These are phyloP conservation scores for Hyposmocoma kahamanoa DNA, from an alignment of 1,140 invertebrate genomes.

Conservation along the genomic window DNA sequence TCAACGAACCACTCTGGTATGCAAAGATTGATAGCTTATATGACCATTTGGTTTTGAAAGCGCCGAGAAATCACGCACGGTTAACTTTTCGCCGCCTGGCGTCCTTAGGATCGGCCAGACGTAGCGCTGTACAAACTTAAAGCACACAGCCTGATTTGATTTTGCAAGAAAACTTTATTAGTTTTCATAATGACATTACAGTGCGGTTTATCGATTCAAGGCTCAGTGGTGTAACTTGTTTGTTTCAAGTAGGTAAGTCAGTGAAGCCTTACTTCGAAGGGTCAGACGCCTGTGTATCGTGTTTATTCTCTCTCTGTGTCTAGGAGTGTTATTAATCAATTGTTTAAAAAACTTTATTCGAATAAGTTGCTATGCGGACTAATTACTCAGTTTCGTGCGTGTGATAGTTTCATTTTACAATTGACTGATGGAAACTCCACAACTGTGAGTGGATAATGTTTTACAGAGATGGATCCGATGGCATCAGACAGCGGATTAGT, in stretches of 20 bases:
- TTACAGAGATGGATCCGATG: slow-evolving; percentile 61
- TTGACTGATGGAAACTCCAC: no score
- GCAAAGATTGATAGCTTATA: slow-evolving; percentile 73
- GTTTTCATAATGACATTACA: slow-evolving; percentile 39
- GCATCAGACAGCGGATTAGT: slow-evolving; percentile 62
- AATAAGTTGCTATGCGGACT: slow-evolving; percentile 20
- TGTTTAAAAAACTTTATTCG: no score
- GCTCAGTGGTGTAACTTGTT: slow-evolving; percentile 29
- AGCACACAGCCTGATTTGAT: slow-evolving; percentile 11
- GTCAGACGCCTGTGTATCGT: slow-evolving; percentile 20
- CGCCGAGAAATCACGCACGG: slow-evolving; percentile 69
- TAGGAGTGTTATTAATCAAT: slow-evolving; percentile 24
- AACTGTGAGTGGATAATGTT: slow-evolving; percentile 38
- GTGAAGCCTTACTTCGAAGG: slow-evolving; percentile 35
- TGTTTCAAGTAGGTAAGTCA: slow-evolving; percentile 33
- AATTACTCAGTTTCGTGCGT: background rate
- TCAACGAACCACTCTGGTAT: slow-evolving; percentile 69
- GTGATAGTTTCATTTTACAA: no score
- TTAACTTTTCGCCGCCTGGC: slow-evolving; percentile 70
- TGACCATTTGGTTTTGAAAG: slow-evolving; percentile 71
- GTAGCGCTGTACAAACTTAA: slow-evolving; percentile 27
- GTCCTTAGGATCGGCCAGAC: slow-evolving; percentile 58
- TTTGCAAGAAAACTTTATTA: slow-evolving; percentile 22
- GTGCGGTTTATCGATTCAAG: slow-evolving; percentile 33
- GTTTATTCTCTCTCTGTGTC: slow-evolving; percentile 24